phyloP scores from a whole-genome alignment of 2,888 invertebrate species.

The Villa cingulata region DNA sequence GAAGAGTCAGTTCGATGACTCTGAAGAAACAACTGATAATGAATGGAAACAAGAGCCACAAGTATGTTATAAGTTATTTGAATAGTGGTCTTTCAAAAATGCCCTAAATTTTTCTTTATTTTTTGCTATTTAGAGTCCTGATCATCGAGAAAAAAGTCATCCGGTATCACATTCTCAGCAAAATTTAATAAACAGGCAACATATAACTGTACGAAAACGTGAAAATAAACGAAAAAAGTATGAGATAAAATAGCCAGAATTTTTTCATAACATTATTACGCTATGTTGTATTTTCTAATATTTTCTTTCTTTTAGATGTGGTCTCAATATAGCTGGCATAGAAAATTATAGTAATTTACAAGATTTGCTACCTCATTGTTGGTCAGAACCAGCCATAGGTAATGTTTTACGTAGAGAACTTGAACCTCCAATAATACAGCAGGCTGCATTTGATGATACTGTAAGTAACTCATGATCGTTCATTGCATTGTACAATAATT shows the following conservation, averaged over 20 bases:
- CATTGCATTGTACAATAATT: background rate
- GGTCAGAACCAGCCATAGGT: conserved; percentile 60
- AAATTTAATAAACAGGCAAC: conserved; percentile 23
- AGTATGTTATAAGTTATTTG: conserved; percentile 12
- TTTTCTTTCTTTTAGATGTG: conserved; percentile 41
- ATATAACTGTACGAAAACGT: conserved; percentile 14
- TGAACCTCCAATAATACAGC: conserved; percentile 69
- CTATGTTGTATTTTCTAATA: background rate
- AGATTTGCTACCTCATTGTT: conserved; percentile 53
- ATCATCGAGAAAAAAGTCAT: conserved; percentile 32
- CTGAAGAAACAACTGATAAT: conserved; percentile 87
- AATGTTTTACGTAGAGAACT: conserved; percentile 46
- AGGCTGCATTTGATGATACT: conserved; percentile 73
- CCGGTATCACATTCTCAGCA: conserved; percentile 30
- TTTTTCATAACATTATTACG: too few relatives aligned
- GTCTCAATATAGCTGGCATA: conserved; percentile 63
- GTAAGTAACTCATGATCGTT: conserved; percentile 21
- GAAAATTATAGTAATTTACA: conserved; percentile 61
- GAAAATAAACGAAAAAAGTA: conserved; percentile 19
- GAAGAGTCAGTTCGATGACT: conserved; percentile 94
- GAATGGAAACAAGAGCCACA: conserved; percentile 79
- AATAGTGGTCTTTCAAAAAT: too few relatives aligned
- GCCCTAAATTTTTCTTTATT: too few relatives aligned
- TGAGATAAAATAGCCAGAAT: background rate
- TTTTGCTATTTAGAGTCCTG: conserved; percentile 38